Base-by-base conservation (phyloP, 2,113 vertebrate genomes). In the Pipa parva region DNA sequence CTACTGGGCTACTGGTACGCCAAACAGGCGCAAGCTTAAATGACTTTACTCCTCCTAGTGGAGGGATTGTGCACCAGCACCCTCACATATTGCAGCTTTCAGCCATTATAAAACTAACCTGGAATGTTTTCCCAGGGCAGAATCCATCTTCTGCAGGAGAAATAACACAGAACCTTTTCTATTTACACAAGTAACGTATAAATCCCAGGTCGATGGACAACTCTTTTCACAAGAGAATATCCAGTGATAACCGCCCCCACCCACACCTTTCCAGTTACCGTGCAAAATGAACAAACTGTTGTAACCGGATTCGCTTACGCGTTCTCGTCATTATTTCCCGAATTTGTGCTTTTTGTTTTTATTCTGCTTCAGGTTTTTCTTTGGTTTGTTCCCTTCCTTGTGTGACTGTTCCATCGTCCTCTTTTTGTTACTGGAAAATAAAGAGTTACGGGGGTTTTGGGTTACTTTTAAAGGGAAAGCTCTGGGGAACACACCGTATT, bases 381-480 rank as follows among this genome's bases (percentile, higher is more conserved):
- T 84, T 36, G 87, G 82, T 59, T 77, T 84, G 28, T 72, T 79
- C 15, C 83, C 82, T 51, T 46, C 73, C n/a, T 50, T 56, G 3
- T 71, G 82, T 66, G 45, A 70, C 18, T 73, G 89, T 61, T 81
- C 85, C 45, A 80, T 28, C 74, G 95, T 95, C 78, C 95, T 91
- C 79, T 95, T 98, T 85, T 95, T 95, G 74, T 93, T 91, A 83
- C 96, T 99, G 74, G 70, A 67, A 29, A 36, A 25, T 7, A 49
- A 20, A 70, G 71, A 27, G 52, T 63, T 33, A 21, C 70, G 63
- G 22, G 46, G 15, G 10, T 13, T 12, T 46, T 17, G 17, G 42
- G 42, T 8, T 46, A 17, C n/a, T n/a, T 8, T 4, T 7, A 13
- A 36, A 12, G 1, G 2, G 15, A 36, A 36, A 13, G 15, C 10